Evolutionary conservation across 2,797 vertebrate genomes (phyloP).

Genomic region (Remorina albescens): DNA sequence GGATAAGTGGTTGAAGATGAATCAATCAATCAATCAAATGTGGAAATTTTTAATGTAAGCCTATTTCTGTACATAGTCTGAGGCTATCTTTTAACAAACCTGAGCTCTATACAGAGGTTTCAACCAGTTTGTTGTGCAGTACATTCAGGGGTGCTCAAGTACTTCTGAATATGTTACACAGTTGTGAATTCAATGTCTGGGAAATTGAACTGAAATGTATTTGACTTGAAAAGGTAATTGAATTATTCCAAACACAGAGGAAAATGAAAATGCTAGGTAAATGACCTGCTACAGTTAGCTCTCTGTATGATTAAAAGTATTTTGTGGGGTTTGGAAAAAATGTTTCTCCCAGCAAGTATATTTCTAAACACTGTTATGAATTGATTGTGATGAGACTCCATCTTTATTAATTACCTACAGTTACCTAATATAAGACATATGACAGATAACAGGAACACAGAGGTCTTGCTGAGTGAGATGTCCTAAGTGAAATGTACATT

Average conservation of each 20-base stretch:
- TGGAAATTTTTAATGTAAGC: too few relatives aligned
- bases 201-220: neutral
- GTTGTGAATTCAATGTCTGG: neutral
- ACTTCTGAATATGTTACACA: neutral
- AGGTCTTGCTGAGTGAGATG: slow-evolving; percentile 18
- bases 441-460: slow-evolving; percentile 19
- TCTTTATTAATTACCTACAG: slow-evolving; percentile 54
- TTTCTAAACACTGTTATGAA: slow-evolving; percentile 17
- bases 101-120: too few relatives aligned
- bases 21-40: too few relatives aligned
- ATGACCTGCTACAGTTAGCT: neutral
- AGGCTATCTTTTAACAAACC: too few relatives aligned
- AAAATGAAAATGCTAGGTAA: neutral
- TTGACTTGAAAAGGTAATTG: neutral
- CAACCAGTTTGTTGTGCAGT: too few relatives aligned
- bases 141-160: neutral
- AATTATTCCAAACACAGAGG: neutral
- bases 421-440: slow-evolving; percentile 32
- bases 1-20: too few relatives aligned
- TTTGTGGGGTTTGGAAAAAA: slow-evolving; percentile 1
- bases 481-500: slow-evolving; percentile 45
- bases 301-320: neutral
- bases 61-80: too few relatives aligned
- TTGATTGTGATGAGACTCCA: slow-evolving; percentile 22
- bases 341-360: slow-evolving; percentile 1